Base-by-base conservation (phyloP, 2,797 vertebrate species). In the Diplodus sargus region DNA sequence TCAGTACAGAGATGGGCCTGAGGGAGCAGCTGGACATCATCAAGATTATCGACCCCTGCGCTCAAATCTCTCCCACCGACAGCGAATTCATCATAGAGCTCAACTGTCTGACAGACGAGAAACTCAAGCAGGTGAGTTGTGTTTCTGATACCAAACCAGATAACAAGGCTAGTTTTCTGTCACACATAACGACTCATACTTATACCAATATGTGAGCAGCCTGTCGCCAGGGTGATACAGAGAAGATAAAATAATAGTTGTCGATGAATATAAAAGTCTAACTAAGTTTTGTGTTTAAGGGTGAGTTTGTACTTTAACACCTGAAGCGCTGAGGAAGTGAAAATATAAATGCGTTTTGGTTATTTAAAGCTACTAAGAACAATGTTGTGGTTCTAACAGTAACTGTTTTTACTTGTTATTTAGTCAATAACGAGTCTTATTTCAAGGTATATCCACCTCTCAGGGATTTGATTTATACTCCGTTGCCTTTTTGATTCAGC, bases 61-160 rank as follows among this genome's bases (percentile, higher is more conserved):
- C 98, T 84, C 98, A 99, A 85, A 99, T 99, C 76, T 99, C 98
- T 0, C 98, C 98, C 72, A 99, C 98, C 0, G 98, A 99, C 94
- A 99, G 97, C 69, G 98, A 99, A 91, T 99, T 99, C 93, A 99
- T 99, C 94, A 99, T 99, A 72, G 98, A 99, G 88, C 95, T 99
- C 84, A 99, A 99, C 94, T 99, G 98, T 89, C 96, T 99, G 70
- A 99, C 98, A 0, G 98, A 99, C 81, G 98, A 99, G 91, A 99
- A 99, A 81, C 94, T 99, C 70, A 99, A 99, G 85, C 98, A 99
- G 97, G 98, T 99, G 89, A 71, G 94, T 20, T 0, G 1, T 12
- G 1, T 23, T 18, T 39, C 45, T 25, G 22, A 73, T 1, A 8
- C 1, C 25, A 13, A 47, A 12, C 3, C 7, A 20, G 12, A 22